Evolutionary conservation across 1,140 invertebrate species (phyloP).

Genomic region (Zelostemma sp.): DNA sequence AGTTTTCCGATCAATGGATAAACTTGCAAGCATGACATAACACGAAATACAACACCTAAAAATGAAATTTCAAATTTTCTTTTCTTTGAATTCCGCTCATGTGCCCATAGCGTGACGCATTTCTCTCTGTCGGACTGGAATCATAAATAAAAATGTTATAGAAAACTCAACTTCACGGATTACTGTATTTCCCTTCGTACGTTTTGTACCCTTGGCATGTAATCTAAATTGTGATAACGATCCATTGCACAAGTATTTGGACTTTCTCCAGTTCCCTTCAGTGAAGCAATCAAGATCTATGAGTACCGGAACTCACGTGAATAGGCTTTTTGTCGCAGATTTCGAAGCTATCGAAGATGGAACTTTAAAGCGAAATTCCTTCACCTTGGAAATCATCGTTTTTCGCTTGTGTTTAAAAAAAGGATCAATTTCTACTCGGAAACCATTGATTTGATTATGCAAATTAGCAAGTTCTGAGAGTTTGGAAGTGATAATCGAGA

Average conservation of each 20-base stretch:
- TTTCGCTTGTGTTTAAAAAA: not conserved
- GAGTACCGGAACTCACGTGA: slow-evolving; percentile 31
- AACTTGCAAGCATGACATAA: not conserved
- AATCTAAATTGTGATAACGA: slow-evolving; percentile 7
- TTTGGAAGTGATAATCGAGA: not conserved
- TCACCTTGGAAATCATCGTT: slow-evolving; percentile 14
- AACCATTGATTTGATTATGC: no score
- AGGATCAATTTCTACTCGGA: no score
- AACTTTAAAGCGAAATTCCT: slow-evolving; percentile 18
- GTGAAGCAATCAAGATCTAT: slow-evolving; percentile 1
- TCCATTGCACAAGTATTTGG: slow-evolving; percentile 7
- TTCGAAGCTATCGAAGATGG: slow-evolving; percentile 20
- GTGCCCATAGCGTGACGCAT: not conserved
- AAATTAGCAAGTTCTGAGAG: no score
- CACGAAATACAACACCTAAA: not conserved
- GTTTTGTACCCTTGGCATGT: not conserved
- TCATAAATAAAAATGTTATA: not conserved
- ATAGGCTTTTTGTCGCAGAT: slow-evolving; percentile 21
- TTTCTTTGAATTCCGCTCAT: not conserved
- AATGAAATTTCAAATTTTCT: not conserved
- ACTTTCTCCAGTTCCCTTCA: slow-evolving; percentile 6
- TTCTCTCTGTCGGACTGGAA: not conserved
- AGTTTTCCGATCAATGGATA: not conserved
- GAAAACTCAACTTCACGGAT: not conserved
- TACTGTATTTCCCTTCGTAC: not conserved